These are phyloP conservation scores for Hirudinaria manillensis DNA, from an alignment of 2,888 invertebrate species.

Conservation along the genomic window DNA sequence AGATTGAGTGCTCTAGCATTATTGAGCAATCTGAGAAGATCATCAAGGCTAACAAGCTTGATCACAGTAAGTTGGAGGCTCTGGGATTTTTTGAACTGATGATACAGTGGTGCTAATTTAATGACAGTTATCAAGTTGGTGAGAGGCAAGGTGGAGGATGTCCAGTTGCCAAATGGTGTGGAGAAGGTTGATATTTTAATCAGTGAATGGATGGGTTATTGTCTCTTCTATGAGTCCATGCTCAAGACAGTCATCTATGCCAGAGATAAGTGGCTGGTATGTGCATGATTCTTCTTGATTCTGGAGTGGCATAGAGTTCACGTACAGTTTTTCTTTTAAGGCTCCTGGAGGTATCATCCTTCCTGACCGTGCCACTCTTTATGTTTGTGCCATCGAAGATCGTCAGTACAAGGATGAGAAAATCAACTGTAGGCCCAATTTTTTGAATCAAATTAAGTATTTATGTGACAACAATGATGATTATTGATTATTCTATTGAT, in stretches of 20 bases:
- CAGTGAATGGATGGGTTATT: conserved; percentile 76
- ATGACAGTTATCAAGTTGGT: conserved; percentile 53
- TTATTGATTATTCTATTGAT: conserved; percentile 33
- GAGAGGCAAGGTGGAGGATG: conserved; percentile 76
- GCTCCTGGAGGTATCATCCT: conserved; percentile 84
- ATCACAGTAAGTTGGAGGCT: conserved; percentile 39
- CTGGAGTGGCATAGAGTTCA: background rate
- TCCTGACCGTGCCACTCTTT: conserved; percentile 84
- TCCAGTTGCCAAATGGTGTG: conserved; percentile 80
- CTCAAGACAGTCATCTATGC: conserved; percentile 96
- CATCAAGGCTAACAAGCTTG: conserved; percentile 64
- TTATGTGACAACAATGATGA: background rate
- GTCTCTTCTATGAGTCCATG: conserved; percentile 98
- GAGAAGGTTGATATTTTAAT: conserved; percentile 86
- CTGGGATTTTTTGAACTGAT: conserved; percentile 5
- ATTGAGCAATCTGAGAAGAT: conserved; percentile 94
- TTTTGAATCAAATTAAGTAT: background rate
- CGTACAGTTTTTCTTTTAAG: conserved; percentile 41
- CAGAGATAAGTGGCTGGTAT: conserved; percentile 86
- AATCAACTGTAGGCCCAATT: conserved; percentile 74
- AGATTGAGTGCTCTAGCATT: conserved; percentile 69
- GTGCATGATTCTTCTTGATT: conserved; percentile 34
- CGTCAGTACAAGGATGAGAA: conserved; percentile 99
- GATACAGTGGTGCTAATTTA: background rate
- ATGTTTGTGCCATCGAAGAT: conserved; percentile 77